Evolutionary conservation across 2,888 invertebrate genomes (phyloP), one percentile per base, ranked within the genome.

Genomic region (Actias luna): DNA sequence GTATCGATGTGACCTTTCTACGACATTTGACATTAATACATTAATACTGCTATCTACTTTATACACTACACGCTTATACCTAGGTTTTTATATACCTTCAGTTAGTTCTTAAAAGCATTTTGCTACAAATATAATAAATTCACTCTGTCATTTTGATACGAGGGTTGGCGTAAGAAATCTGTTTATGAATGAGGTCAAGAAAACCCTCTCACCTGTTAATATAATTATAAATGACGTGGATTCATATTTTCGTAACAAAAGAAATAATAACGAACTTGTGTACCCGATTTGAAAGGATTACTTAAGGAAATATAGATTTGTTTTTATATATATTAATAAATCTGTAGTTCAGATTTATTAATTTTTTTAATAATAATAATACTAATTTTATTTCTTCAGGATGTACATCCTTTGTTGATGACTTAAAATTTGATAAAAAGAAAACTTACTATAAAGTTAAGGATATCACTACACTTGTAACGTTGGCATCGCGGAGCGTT

Each of bases 151-250:
- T 29, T 59, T 39, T 16, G 36, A n/a, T 27, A 29, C 59, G 22
- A 22, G 39, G 39, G 39, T 22, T 29, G 27, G 18, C 39, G 59
- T 35, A 59, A 35, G 25, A 55, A 55, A 55, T 55, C n/a, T 55
- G 63, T 52, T 42, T 8, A 33, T 10, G 33, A 33, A 33, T 33
- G 16, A 62, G 64, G 59, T 67, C 65, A 63, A 69, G 71, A 70
- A 71, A 25, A 73, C 77, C 70, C 67, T 67, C 66, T 70, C 71
- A 71, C 67, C 67, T 67, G 68, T 62, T 52, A 62, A 63, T 58
- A 57, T 58, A 65, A 65, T n/a, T 55, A 22, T 69, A 64, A 29
- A 55, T 16, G 55, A 55, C 1, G 27, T 29, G 55, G 55, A n/a
- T 55, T 7, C 55, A 29, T 8, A 29, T 29, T 55, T 29, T 29